A percentile compares a stretch with the other conserved stretches of the same genome.
These are phyloP conservation scores for Aepyceros melampus DNA, from an alignment of 2,113 vertebrate genomes.

Conservation along the genomic window DNA sequence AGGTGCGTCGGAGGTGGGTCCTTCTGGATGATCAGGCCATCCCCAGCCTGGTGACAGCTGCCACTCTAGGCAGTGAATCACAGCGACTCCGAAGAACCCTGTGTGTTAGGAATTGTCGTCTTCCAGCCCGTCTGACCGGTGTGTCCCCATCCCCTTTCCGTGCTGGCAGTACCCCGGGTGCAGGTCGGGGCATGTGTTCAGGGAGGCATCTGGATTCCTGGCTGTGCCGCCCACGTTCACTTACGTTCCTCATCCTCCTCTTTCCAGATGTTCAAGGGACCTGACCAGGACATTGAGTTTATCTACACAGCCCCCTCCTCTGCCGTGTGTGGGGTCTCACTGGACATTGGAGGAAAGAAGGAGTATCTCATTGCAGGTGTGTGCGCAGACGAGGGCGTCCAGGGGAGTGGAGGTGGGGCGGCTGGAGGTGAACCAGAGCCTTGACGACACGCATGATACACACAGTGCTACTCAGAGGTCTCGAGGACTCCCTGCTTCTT, in stretches of 20 bases:
- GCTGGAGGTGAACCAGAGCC: too few species aligned
- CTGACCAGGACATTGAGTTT: constrained; percentile 85
- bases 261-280: constrained; percentile 95
- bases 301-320: constrained; percentile 93
- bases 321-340: constrained; percentile 89
- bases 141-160: rapidly evolving
- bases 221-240: rapidly evolving
- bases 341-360: constrained; percentile 90
- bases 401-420: rapidly evolving
- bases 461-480: not conserved
- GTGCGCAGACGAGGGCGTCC: rapidly evolving
- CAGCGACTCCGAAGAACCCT: rapidly evolving
- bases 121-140: rapidly evolving
- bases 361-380: constrained; percentile 95
- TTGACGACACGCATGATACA: rapidly evolving
- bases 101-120: rapidly evolving
- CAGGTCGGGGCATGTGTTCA: rapidly evolving
- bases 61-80: not conserved
- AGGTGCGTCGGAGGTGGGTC: not conserved
- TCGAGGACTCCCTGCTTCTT: rapidly evolving
- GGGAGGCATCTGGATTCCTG: rapidly evolving
- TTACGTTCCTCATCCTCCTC: rapidly evolving
- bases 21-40: not conserved
- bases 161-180: rapidly evolving
- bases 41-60: not conserved